Evolutionary conservation across 2,888 invertebrate species (phyloP).

Genomic region (Corbicula japonica): DNA sequence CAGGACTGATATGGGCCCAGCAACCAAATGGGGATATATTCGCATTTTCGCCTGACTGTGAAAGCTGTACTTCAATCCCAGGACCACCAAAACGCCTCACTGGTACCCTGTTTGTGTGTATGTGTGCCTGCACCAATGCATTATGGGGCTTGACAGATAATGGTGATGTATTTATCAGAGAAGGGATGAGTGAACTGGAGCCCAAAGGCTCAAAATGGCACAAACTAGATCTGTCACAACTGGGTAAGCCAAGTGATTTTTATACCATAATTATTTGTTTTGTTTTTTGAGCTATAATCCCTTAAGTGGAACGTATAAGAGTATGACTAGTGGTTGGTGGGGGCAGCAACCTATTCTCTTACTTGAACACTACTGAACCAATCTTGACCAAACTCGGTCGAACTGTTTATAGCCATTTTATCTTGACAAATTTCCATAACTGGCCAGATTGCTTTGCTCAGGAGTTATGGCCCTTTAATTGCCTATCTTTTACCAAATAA

Average conservation of each 20-base stretch:
- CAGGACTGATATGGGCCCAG: slow-evolving; percentile 86
- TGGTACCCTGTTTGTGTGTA: slow-evolving; percentile 72
- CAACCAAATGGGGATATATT: slow-evolving; percentile 86
- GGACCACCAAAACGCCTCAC: slow-evolving; percentile 39
- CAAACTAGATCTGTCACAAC: slow-evolving; percentile 86
- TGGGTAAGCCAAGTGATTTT: slow-evolving; percentile 77
- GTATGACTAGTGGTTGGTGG: too few species aligned
- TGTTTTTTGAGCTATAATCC: too few species aligned
- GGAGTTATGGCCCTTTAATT: too few species aligned
- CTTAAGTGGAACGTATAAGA: too few species aligned
- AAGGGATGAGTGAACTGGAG: slow-evolving; percentile 86
- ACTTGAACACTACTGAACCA: too few species aligned
- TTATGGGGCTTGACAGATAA: slow-evolving; percentile 87
- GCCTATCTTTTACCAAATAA: too few species aligned
- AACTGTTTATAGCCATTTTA: too few species aligned
- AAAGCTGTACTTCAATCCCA: slow-evolving; percentile 68
- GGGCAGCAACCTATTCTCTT: too few species aligned
- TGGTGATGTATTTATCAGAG: slow-evolving; percentile 87
- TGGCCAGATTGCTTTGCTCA: too few species aligned
- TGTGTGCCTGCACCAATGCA: slow-evolving; percentile 86
- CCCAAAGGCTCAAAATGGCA: slow-evolving; percentile 87
- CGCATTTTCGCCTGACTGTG: slow-evolving; percentile 80
- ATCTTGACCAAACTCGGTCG: too few species aligned
- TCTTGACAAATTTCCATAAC: too few species aligned
- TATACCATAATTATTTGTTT: too few species aligned